Conservation (phyloP, 2,888 invertebrate genomes). For the Limenitis camilla region DNA sequence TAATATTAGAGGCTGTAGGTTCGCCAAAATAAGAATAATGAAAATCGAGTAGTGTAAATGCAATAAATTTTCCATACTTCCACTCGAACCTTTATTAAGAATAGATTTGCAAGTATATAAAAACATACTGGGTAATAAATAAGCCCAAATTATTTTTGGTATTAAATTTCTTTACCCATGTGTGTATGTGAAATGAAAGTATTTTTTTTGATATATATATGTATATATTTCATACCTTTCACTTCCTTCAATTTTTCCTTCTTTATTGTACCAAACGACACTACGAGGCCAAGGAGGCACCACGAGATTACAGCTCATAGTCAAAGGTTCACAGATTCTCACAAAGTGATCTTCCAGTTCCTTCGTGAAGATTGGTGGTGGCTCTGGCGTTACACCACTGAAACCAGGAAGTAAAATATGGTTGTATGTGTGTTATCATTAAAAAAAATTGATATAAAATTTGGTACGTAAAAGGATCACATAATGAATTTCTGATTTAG, state of each 20-base stretch:
- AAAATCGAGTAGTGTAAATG: too few species aligned
- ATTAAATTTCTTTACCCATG: too few species aligned
- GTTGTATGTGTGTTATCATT: background rate
- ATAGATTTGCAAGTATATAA: too few species aligned
- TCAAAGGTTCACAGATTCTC: slow-evolving; percentile 84
- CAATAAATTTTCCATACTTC: too few species aligned
- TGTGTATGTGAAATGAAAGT: too few species aligned
- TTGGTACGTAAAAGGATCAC: too few species aligned
- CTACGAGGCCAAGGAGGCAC: slow-evolving; percentile 90
- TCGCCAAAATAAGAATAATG: too few species aligned
- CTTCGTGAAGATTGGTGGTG: slow-evolving; percentile 85
- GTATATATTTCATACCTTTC: slow-evolving; percentile 61
- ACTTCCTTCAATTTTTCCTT: slow-evolving; percentile 81
- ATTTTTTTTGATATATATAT: too few species aligned
- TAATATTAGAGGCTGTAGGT: background rate
- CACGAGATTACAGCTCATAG: slow-evolving; percentile 84
- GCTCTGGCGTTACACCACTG: slow-evolving; percentile 73
- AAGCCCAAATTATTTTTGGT: too few species aligned
- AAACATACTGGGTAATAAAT: too few species aligned
- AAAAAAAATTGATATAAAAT: background rate
- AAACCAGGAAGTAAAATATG: slow-evolving; percentile 7
- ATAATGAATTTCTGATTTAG: too few species aligned
- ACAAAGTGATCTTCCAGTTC: slow-evolving; percentile 83
- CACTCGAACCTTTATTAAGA: too few species aligned
- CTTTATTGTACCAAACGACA: slow-evolving; percentile 89